A percentile compares a stretch with the other conserved stretches of the same genome.
phyloP scores from a whole-genome alignment of 2,888 invertebrate genomes.

The Dascillus cervinus region DNA sequence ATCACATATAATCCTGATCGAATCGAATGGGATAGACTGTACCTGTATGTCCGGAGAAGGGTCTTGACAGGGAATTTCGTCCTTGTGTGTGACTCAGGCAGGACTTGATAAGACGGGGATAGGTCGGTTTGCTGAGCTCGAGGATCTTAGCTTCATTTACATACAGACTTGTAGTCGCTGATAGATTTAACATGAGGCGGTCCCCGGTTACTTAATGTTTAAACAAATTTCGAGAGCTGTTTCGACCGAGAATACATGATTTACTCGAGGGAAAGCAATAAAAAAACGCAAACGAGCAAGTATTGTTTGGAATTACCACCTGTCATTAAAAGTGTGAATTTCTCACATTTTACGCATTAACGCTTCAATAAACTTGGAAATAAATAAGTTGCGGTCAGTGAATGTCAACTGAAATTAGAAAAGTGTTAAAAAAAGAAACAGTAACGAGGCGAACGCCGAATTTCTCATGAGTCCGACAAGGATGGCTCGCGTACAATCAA shows the following conservation, averaged over 20 bases:
- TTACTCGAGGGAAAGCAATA: no score
- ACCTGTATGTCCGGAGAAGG: constrained; percentile 22
- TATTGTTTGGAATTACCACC: constrained; percentile 10
- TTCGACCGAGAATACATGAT: no score
- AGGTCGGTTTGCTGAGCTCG: constrained; percentile 20
- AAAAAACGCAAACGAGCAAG: no score
- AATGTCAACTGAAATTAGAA: constrained; percentile 8
- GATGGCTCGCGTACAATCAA: constrained; percentile 37
- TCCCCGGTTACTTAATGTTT: no score
- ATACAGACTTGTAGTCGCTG: constrained; percentile 23
- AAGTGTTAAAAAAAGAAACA: not conserved
- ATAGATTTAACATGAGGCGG: constrained; percentile 18
- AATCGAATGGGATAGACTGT: constrained; percentile 13
- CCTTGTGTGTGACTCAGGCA: constrained; percentile 23
- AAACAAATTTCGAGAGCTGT: no score
- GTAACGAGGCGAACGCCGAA: no score
- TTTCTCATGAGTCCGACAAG: no score
- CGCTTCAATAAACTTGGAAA: constrained; percentile 12
- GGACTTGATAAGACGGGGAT: constrained; percentile 24
- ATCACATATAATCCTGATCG: no score
- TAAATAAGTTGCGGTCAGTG: constrained; percentile 18
- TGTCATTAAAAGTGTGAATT: constrained; percentile 10
- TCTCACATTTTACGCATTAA: constrained; percentile 13
- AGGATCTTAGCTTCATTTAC: constrained; percentile 24
- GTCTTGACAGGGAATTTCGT: constrained; percentile 22